These are phyloP conservation scores for Bombyx huttoni DNA, from an alignment of 2,888 invertebrate genomes.

Conservation along the genomic window DNA sequence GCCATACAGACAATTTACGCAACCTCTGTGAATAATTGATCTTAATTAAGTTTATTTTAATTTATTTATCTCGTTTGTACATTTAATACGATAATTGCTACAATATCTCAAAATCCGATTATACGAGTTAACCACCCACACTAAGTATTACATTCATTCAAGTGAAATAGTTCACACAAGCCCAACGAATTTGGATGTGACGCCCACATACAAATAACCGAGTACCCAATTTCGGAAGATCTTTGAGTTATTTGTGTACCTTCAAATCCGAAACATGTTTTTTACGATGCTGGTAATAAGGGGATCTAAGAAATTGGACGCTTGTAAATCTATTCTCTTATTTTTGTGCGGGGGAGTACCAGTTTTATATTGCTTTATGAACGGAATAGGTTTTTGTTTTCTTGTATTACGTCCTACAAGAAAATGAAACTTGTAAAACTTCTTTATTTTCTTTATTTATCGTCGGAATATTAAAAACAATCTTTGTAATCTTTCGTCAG, in stretches of 20 bases:
- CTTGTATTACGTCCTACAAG: too few relatives aligned
- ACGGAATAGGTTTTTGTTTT: too few relatives aligned
- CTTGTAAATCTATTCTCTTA: constrained; percentile 9
- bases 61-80: too few relatives aligned
- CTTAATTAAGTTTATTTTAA: too few relatives aligned
- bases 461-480: too few relatives aligned
- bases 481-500: too few relatives aligned
- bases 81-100: too few relatives aligned
- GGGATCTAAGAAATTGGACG: constrained; percentile 6
- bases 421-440: too few relatives aligned
- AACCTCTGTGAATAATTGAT: too few relatives aligned
- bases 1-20: too few relatives aligned
- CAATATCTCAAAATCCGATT: neutral
- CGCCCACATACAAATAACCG: constrained; percentile 32
- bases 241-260: constrained; percentile 2
- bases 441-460: too few relatives aligned
- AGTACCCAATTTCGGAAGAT: constrained; percentile 14
- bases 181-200: constrained; percentile 25
- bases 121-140: constrained; percentile 25
- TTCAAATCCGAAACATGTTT: neutral
- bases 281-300: neutral
- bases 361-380: constrained; percentile 23
- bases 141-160: constrained; percentile 38
- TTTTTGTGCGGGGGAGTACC: constrained; percentile 47
- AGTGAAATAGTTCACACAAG: constrained; percentile 36